phyloP scores from a whole-genome alignment of 2,888 invertebrate species.

The Caenorhabditis sinica region DNA sequence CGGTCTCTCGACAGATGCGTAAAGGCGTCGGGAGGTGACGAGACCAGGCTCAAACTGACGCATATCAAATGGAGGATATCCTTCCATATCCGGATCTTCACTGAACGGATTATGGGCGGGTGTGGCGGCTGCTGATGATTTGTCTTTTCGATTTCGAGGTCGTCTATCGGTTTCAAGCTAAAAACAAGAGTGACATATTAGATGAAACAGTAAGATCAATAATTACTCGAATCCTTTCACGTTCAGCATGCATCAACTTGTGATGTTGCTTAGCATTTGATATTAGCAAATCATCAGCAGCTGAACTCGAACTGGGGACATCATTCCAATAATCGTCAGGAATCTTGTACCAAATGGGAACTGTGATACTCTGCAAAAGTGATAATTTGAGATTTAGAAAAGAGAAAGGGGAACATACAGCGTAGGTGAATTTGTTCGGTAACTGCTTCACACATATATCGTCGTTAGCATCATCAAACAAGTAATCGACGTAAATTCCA shows the following conservation, averaged over 20 bases:
- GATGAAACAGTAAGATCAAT: background rate
- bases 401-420: constrained; percentile 8
- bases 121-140: constrained; percentile 23
- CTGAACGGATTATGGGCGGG: constrained; percentile 4
- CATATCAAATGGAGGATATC: constrained; percentile 41
- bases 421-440: constrained; percentile 29
- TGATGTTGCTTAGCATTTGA: constrained; percentile 58
- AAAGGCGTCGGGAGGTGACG: constrained; percentile 16
- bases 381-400: background rate
- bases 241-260: constrained; percentile 44
- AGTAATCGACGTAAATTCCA: constrained; percentile 41
- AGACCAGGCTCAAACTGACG: background rate
- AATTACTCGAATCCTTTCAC: constrained; percentile 35
- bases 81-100: constrained; percentile 14
- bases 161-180: constrained; percentile 35
- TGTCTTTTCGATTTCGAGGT: constrained; percentile 19
- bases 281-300: constrained; percentile 15
- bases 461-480: constrained; percentile 40
- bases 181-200: background rate
- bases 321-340: constrained; percentile 36
- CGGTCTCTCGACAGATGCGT: constrained; percentile 27
- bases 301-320: background rate
- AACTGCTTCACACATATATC: constrained; percentile 15
- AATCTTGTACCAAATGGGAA: constrained; percentile 41
- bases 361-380: constrained; percentile 43